Percentiles rank a stretch among this genome's conserved stretches.
These are phyloP conservation scores for Lasioglossum zephyrum DNA, from an alignment of 2,888 invertebrate genomes.

Conservation along the genomic window DNA sequence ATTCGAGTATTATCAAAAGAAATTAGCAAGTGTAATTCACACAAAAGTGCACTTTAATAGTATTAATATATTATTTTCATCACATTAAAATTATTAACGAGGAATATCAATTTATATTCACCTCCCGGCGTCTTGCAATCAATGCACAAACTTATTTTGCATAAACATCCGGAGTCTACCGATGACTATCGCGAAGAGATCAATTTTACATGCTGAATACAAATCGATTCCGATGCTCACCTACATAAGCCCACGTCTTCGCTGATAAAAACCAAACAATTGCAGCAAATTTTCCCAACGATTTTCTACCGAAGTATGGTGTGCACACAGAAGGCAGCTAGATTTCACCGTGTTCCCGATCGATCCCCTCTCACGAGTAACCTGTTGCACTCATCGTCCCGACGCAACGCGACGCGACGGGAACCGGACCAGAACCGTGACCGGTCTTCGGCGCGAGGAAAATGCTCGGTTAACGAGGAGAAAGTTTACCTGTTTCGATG, in stretches of 20 bases:
- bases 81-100: no score
- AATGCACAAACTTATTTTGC: no score
- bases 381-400: constrained; percentile 22
- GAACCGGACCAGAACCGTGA: not conserved
- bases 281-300: not conserved
- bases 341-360: not conserved
- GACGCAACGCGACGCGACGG: not conserved
- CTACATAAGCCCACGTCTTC: not conserved
- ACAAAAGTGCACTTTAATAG: no score
- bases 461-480: not conserved
- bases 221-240: not conserved
- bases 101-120: no score
- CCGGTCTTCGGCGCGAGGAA: not conserved
- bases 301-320: not conserved
- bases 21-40: no score
- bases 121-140: no score
- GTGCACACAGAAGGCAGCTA: not conserved
- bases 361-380: not conserved
- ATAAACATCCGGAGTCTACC: no score
- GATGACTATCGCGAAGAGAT: no score
- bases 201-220: no score
- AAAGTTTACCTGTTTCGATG: not conserved
- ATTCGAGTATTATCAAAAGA: no score
- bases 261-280: not conserved
- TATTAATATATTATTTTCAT: no score